Evolutionary conservation across 2,797 vertebrate genomes (phyloP), one percentile per base, ranked within the genome.

Genomic region (Remorina albescens): DNA sequence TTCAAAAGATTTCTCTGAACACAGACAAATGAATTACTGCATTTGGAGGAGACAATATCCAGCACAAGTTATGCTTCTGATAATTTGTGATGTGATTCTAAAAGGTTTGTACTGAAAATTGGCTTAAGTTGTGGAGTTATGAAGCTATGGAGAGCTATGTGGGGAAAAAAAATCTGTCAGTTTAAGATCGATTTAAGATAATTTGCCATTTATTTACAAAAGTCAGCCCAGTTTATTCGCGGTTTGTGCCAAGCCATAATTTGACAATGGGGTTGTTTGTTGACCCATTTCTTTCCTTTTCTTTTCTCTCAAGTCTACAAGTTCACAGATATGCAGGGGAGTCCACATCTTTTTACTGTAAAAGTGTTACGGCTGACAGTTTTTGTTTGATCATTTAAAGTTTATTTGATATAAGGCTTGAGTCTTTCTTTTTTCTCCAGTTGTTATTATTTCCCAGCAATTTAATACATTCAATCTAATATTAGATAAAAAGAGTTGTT

Each of bases 261-360:
- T 74, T 71, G 36, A 74, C 75, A 56, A 66, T 39, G 39, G 50
- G 61, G 30, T 47, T 67, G 51, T 78, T 78, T 77, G 56, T 67
- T 74, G 44, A 61, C 23, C n/a, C 18, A 39, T 58, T 47, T 65
- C 57, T 51, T 62, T 39, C n/a, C 49, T 49, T 3, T 59, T 56
- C 39, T 54, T 54, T 36, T 64, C 59, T 68, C 47, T 55, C 49
- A 49, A 30, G 34, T 44, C 12, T 50, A 49, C 55, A 53, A 26
- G 57, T 21, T 44, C 39, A 44, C 23, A 58, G 32, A 53, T 65
- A 26, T 66, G 58, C 16, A 46, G 47, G 61, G 44, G 59, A 42
- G 26, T 51, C 54, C 8, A 3, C 21, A 71, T 67, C 18, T 71
- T 77, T 76, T 57, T 49, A 74, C 50, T 68, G 26, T 57, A 47